phyloP scores from a whole-genome alignment of 2,113 vertebrate genomes.

The Neodon shergylaensis region DNA sequence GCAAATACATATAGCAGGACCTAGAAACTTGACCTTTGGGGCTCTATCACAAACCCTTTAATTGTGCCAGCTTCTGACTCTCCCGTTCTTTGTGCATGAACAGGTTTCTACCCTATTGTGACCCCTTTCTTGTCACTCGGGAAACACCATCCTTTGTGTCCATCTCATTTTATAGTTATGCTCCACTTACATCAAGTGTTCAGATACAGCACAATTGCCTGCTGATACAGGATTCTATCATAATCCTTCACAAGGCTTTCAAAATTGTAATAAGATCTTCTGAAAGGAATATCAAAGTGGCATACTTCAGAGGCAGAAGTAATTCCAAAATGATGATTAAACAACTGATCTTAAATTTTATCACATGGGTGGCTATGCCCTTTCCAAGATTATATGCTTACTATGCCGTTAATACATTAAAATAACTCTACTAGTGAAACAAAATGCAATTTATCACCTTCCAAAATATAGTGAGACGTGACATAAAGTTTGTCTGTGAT shows the following conservation, averaged over 20 bases:
- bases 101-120: neutral
- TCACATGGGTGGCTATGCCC: neutral
- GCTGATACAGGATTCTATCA: constrained; percentile 27
- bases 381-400: neutral
- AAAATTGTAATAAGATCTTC: constrained; percentile 60
- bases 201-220: neutral
- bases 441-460: constrained; percentile 13
- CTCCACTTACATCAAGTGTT: neutral
- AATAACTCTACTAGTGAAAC: neutral
- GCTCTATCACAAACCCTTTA: neutral
- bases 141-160: neutral
- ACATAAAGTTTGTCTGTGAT: neutral
- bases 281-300: constrained; percentile 50
- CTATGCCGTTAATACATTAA: neutral
- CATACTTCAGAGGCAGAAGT: constrained; percentile 50
- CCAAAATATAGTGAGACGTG: neutral
- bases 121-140: neutral
- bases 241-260: neutral
- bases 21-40: neutral
- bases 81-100: accelerated
- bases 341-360: constrained; percentile 53
- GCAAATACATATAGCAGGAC: neutral
- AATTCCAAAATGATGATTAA: constrained; percentile 32
- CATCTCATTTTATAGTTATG: neutral
- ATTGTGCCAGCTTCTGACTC: neutral